These are phyloP conservation scores for Chrysogorgia sp. DNA, from an alignment of 92 coral and sea anemone genomes.

Conservation along the genomic window DNA sequence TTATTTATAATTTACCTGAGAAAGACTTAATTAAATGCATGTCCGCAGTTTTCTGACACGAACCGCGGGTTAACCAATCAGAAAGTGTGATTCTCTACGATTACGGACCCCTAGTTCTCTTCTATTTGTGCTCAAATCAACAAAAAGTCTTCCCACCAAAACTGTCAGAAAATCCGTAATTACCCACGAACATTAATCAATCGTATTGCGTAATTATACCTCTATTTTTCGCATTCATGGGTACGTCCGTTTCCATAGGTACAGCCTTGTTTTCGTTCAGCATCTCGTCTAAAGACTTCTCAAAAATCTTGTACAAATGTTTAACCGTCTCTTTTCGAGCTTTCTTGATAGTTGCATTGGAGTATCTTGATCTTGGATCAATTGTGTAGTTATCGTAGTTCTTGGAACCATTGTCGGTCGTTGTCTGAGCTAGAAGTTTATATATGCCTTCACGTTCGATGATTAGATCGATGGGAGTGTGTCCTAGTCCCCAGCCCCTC, in stretches of 20 bases:
- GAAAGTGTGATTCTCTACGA: too few relatives aligned
- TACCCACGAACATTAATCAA: too few relatives aligned
- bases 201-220: conserved; percentile 47
- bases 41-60: too few relatives aligned
- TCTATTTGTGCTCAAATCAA: too few relatives aligned
- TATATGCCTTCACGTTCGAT: conserved; percentile 85
- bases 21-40: too few relatives aligned
- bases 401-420: conserved; percentile 87
- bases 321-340: conserved; percentile 67
- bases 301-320: conserved; percentile 75
- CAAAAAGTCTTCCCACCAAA: too few relatives aligned
- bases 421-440: conserved; percentile 88
- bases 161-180: too few relatives aligned
- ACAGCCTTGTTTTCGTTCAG: conserved; percentile 63
- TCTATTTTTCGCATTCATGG: conserved; percentile 58
- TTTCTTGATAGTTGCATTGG: conserved; percentile 68
- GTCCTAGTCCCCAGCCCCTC: conserved; percentile 92
- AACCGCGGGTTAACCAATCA: too few relatives aligned
- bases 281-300: conserved; percentile 70
- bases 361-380: conserved; percentile 87
- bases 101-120: too few relatives aligned
- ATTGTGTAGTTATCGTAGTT: conserved; percentile 78
- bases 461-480: conserved; percentile 78
- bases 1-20: too few relatives aligned
- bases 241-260: conserved; percentile 79